Evolutionary conservation across 2,113 vertebrate species (phyloP).

Genomic region (Prietella phreatophila): DNA sequence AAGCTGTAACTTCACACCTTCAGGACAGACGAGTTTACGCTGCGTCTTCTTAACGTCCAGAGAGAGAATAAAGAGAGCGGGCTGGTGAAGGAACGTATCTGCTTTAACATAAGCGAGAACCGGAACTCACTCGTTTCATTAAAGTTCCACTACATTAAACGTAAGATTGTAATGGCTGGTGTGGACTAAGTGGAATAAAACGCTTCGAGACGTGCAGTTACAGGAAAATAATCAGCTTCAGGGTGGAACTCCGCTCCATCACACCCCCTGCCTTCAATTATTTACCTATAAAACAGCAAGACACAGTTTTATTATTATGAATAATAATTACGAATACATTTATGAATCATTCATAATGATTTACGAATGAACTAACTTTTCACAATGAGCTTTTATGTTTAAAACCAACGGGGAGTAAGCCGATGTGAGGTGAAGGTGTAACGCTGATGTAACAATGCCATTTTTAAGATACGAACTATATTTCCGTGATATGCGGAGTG

Average conservation of each 20-base stretch:
- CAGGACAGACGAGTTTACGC: not conserved
- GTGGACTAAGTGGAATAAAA: not conserved
- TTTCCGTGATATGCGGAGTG: too few species aligned
- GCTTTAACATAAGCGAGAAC: not conserved
- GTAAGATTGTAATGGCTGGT: not conserved
- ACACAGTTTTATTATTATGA: not conserved
- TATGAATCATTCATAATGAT: too few species aligned
- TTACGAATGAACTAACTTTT: too few species aligned
- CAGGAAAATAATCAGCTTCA: not conserved
- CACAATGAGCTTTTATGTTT: too few species aligned
- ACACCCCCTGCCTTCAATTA: not conserved
- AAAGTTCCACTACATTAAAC: not conserved
- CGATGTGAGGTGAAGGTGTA: not conserved
- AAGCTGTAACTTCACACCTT: not conserved
- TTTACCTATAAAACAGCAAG: not conserved
- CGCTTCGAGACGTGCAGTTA: not conserved
- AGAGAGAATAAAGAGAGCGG: not conserved
- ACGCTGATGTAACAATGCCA: not conserved
- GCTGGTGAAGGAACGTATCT: not conserved
- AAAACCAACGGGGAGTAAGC: too few species aligned
- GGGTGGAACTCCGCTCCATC: too few species aligned
- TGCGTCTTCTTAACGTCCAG: not conserved
- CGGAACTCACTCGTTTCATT: not conserved
- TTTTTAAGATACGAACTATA: not conserved
- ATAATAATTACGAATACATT: too few species aligned